Conservation (phyloP, 2,797 vertebrate genomes). For the Eleutherodactylus coqui region DNA sequence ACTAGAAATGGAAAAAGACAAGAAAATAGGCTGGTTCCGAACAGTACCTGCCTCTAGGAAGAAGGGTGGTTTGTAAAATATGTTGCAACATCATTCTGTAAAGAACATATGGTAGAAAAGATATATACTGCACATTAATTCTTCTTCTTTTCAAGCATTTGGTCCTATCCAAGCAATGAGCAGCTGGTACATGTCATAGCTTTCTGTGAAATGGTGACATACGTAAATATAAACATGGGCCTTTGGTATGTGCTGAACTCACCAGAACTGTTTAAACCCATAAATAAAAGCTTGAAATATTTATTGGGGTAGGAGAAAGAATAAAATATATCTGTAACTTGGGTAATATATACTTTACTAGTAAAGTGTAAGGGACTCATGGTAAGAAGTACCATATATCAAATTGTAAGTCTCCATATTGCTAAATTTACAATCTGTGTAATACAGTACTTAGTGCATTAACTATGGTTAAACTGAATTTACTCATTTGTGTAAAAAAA, state of each 20-base stretch:
- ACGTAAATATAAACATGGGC: constrained; percentile 28
- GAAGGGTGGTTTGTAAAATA: background rate
- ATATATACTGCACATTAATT: background rate
- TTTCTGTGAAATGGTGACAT: constrained; percentile 36
- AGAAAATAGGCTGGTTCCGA: background rate
- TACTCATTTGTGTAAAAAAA: too few species aligned
- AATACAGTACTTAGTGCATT: background rate
- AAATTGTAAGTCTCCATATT: background rate
- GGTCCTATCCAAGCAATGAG: background rate
- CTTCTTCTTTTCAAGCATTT: background rate
- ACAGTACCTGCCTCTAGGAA: background rate
- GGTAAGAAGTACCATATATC: background rate
- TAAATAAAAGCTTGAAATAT: constrained; percentile 39
- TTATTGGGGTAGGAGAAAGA: background rate
- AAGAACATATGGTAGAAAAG: constrained; percentile 11
- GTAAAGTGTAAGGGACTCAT: background rate
- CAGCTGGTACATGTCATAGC: constrained; percentile 40
- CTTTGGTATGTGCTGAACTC: constrained; percentile 17
- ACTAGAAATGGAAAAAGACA: background rate
- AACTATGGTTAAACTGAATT: background rate
- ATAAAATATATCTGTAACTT: background rate
- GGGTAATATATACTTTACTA: background rate
- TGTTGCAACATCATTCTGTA: background rate
- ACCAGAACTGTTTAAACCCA: constrained; percentile 18
- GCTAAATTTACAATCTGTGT: background rate